Evolutionary conservation across 2,888 invertebrate genomes (phyloP).

Genomic region (Tipula unca): DNA sequence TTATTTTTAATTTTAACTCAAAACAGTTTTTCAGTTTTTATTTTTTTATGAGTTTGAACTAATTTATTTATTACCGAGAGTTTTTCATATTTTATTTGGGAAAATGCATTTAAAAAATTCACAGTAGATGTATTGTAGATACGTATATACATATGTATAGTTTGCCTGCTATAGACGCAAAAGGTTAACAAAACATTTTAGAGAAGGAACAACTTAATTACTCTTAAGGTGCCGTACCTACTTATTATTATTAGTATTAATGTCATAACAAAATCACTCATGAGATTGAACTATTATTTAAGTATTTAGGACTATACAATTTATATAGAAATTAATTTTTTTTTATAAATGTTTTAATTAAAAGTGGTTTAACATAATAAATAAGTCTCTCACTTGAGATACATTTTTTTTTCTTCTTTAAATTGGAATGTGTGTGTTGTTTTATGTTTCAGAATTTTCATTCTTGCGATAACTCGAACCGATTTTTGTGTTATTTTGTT

Average conservation of each 20-base stretch:
- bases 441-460: not conserved
- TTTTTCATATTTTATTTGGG: not conserved
- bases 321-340: not conserved
- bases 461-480: not conserved
- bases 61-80: not conserved
- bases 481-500: not conserved
- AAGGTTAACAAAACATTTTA: not conserved
- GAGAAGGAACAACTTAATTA: not conserved
- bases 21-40: not conserved
- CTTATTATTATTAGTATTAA: too few relatives aligned
- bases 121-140: not conserved
- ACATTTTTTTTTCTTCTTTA: not conserved
- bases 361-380: not conserved
- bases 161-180: too few relatives aligned
- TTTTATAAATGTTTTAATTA: not conserved
- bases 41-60: not conserved
- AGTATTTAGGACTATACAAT: not conserved
- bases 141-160: too few relatives aligned
- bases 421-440: conserved; percentile 14
- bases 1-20: not conserved
- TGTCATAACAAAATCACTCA: not conserved
- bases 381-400: conserved; percentile 8
- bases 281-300: not conserved
- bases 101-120: not conserved
- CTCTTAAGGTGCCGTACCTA: not conserved